These are phyloP conservation scores for Basileuterus tristriatus DNA, from an alignment of 2,797 vertebrate genomes.

Conservation along the genomic window DNA sequence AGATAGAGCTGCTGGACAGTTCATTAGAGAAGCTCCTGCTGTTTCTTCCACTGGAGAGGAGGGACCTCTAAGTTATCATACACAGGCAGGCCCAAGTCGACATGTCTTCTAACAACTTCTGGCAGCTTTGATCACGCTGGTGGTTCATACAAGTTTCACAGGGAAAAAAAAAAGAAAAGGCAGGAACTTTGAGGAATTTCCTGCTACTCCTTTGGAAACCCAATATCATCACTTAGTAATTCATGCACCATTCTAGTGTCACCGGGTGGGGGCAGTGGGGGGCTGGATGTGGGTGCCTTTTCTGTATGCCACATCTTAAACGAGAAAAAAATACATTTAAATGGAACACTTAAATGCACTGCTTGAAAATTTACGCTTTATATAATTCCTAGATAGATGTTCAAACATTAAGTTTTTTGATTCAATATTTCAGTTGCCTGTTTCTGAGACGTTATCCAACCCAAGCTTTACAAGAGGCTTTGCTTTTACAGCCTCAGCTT, in stretches of 20 bases:
- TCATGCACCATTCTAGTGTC: neutral
- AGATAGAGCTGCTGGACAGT: conserved; percentile 36
- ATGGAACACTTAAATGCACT: neutral
- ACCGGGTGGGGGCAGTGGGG: neutral
- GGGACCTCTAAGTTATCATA: neutral
- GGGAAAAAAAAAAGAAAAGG: neutral
- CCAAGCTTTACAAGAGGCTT: neutral
- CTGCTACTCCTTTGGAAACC: conserved; percentile 22
- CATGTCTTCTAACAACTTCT: conserved; percentile 17
- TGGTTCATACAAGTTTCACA: conserved; percentile 16
- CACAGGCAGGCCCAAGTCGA: conserved; percentile 10
- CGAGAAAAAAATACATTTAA: neutral
- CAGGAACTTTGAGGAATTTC: conserved; percentile 43
- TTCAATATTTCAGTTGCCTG: neutral
- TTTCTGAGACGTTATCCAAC: neutral
- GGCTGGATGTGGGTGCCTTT: neutral
- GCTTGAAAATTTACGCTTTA: neutral
- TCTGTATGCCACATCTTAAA: neutral
- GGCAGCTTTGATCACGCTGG: conserved; percentile 48
- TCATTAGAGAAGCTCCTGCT: conserved; percentile 67
- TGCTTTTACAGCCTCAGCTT: neutral
- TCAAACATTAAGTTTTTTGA: neutral
- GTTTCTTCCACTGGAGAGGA: conserved; percentile 44
- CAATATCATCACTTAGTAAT: neutral
- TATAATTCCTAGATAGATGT: neutral